Percentiles rank a stretch among this genome's conserved stretches.
Evolutionary conservation across 2,888 invertebrate species (phyloP).

Genomic region (Amaurobius ferox): DNA sequence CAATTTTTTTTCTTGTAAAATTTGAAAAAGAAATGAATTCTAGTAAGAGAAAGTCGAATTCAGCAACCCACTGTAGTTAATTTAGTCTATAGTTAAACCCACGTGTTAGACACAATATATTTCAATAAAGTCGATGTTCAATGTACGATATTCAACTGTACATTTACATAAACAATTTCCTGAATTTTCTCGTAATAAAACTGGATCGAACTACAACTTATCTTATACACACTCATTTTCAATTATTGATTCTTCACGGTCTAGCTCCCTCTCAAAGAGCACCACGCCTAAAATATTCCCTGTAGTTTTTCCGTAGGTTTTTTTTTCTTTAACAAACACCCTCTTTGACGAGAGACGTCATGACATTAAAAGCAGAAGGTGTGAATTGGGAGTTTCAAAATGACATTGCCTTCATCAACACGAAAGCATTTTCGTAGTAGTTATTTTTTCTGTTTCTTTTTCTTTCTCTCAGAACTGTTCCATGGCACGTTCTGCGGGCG

Average conservation of each 20-base stretch:
- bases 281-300: conserved; percentile 43
- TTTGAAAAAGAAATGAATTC: too few species aligned
- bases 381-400: conserved; percentile 37
- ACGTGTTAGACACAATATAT: too few species aligned
- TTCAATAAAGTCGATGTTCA: too few species aligned
- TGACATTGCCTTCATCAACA: conserved; percentile 47
- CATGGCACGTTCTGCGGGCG: background rate
- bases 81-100: too few species aligned
- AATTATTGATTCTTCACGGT: conserved; percentile 33
- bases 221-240: too few species aligned
- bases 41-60: too few species aligned
- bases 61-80: too few species aligned
- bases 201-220: too few species aligned
- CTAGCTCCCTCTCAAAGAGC: conserved; percentile 12
- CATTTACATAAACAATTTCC: too few species aligned
- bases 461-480: background rate
- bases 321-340: background rate
- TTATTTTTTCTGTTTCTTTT: conserved; percentile 22
- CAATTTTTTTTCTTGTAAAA: too few species aligned
- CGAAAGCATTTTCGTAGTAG: conserved; percentile 34
- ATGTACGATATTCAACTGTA: too few species aligned
- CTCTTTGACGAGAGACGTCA: conserved; percentile 17
- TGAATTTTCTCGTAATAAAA: too few species aligned
- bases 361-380: conserved; percentile 33
- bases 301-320: conserved; percentile 2